phyloP scores from a whole-genome alignment of 2,113 vertebrate genomes.

The Boleophthalmus pectinirostris region DNA sequence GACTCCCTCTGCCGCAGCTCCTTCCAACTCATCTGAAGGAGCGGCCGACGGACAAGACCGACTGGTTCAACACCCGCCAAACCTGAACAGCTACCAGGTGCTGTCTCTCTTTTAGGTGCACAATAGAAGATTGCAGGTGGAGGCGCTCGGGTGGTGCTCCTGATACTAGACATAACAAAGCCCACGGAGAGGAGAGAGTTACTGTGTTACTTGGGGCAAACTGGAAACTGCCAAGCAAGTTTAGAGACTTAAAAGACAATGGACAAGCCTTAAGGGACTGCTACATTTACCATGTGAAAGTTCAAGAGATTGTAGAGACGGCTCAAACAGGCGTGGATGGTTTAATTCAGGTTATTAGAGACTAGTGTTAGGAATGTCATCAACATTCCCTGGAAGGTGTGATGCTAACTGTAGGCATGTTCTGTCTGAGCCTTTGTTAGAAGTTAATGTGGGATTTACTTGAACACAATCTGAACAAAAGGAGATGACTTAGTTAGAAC shows the following conservation, averaged over 20 bases:
- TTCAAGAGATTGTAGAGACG: background rate
- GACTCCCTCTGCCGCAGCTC: slow-evolving; percentile 33
- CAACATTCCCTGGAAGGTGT: too few relatives aligned
- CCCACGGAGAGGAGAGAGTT: background rate
- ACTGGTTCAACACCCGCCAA: slow-evolving; percentile 46
- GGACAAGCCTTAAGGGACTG: background rate
- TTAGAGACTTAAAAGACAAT: slow-evolving; percentile 1
- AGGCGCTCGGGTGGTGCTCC: background rate
- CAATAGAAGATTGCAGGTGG: background rate
- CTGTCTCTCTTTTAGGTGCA: background rate
- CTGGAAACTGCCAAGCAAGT: background rate
- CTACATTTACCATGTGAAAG: background rate
- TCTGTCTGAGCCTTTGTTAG: too few relatives aligned
- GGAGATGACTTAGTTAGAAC: too few relatives aligned
- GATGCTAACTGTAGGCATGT: too few relatives aligned
- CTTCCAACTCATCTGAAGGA: slow-evolving; percentile 18
- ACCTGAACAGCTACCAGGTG: slow-evolving; percentile 35
- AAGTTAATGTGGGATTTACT: too few relatives aligned
- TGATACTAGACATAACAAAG: background rate
- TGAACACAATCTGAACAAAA: too few relatives aligned
- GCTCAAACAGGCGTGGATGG: background rate
- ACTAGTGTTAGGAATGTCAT: background rate
- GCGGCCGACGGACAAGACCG: slow-evolving; percentile 38
- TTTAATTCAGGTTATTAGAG: background rate
- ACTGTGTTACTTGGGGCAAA: background rate